A percentile compares a stretch with the other conserved stretches of the same genome.
phyloP scores from a whole-genome alignment of 2,797 vertebrate species.

The Paratrypauchen microcephalus region DNA sequence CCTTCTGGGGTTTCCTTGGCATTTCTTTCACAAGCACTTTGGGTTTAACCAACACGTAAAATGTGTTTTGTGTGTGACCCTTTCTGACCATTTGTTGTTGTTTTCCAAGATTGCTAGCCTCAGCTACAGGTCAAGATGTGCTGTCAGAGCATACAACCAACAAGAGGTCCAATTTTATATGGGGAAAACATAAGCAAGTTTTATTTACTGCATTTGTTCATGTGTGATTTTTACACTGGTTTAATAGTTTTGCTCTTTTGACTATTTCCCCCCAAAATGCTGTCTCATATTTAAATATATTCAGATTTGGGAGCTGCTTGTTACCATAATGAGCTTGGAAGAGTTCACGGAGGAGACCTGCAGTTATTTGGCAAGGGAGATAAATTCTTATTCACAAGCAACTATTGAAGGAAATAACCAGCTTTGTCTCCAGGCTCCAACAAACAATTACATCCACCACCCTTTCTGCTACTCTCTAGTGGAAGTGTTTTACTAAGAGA shows the following conservation, averaged over 20 bases:
- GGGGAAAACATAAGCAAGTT: conserved; percentile 35
- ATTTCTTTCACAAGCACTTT: neutral
- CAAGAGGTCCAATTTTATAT: conserved; percentile 43
- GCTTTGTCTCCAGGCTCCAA: conserved; percentile 37
- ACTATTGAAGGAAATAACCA: conserved; percentile 39
- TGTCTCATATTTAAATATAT: conserved; percentile 39
- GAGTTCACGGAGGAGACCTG: conserved; percentile 21
- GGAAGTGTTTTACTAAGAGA: conserved; percentile 42
- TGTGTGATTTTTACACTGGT: conserved; percentile 24
- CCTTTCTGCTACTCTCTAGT: conserved; percentile 37
- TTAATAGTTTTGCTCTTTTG: conserved; percentile 23
- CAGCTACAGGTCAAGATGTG: conserved; percentile 31
- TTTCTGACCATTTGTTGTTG: conserved; percentile 10
- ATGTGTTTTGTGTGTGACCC: conserved; percentile 1
- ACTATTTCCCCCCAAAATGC: conserved; percentile 12
- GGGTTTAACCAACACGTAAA: conserved; percentile 2
- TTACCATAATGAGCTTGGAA: conserved; percentile 28
- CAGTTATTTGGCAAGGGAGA: conserved; percentile 28
- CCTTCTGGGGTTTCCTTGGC: conserved; percentile 15
- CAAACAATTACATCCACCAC: conserved; percentile 48
- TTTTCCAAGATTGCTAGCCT: neutral
- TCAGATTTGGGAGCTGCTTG: conserved; percentile 35
- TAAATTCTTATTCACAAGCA: conserved; percentile 23
- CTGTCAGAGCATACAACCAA: neutral
- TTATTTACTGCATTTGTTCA: conserved; percentile 18